These are phyloP conservation scores for Plutomurus gul DNA, from an alignment of 1,140 invertebrate species.

Conservation along the genomic window DNA sequence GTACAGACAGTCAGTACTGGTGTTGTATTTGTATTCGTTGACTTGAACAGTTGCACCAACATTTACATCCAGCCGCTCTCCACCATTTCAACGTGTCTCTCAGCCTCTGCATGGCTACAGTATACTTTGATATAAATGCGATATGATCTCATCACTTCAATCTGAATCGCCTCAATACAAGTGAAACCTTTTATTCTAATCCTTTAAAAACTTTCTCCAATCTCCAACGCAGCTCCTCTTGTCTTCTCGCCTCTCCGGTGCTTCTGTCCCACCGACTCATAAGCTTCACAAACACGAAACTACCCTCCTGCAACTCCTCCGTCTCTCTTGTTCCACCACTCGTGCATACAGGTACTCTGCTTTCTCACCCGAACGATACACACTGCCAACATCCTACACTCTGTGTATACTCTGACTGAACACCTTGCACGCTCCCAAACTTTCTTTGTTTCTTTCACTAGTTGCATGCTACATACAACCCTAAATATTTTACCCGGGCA, in stretches of 20 bases:
- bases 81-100: no score
- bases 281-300: neutral
- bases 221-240: neutral
- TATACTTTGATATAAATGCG: neutral
- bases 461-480: no score
- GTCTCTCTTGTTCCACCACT: neutral
- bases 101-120: neutral
- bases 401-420: no score
- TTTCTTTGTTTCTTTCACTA: no score
- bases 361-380: no score
- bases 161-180: conserved; percentile 33
- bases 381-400: no score
- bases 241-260: neutral
- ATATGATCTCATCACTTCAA: neutral
- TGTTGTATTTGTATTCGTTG: no score
- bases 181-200: conserved; percentile 54
- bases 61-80: no score
- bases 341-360: neutral
- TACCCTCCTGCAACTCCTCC: neutral
- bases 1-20: no score
- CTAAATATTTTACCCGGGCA: no score
- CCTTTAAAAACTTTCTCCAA: conserved; percentile 41
- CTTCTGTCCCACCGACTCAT: neutral
- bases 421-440: no score
- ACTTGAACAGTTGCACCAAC: no score